These are phyloP conservation scores for Linnaemya vulpina DNA, from an alignment of 2,888 invertebrate species.

Conservation along the genomic window DNA sequence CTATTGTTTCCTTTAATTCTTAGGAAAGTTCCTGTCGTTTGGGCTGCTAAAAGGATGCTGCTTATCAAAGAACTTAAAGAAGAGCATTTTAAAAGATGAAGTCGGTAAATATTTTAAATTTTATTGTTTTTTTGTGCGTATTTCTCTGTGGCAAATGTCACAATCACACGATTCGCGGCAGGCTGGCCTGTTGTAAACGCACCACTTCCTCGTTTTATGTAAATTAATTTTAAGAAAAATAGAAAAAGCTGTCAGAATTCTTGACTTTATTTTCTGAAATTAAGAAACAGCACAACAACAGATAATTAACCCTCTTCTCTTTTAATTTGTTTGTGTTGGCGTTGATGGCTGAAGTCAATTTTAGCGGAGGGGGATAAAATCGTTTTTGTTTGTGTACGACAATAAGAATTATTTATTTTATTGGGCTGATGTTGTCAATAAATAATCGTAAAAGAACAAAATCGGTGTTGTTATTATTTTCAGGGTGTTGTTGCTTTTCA, in stretches of 20 bases:
- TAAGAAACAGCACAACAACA: conserved; percentile 9
- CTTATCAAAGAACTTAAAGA: not conserved
- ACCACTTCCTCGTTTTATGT: conserved; percentile 63
- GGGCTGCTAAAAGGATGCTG: too few relatives aligned
- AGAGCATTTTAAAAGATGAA: not conserved
- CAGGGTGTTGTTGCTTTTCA: not conserved
- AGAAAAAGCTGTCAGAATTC: conserved; percentile 3
- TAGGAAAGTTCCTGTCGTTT: too few relatives aligned
- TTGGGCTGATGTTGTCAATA: conserved; percentile 50
- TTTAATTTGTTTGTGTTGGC: conserved; percentile 24
- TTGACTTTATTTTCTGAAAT: conserved; percentile 19
- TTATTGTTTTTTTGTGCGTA: conserved; percentile 10
- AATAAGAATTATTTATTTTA: conserved; percentile 17
- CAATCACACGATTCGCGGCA: conserved; percentile 48
- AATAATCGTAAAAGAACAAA: conserved; percentile 2
- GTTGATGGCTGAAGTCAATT: conserved; percentile 64
- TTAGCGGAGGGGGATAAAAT: conserved; percentile 60
- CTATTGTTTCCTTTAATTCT: too few relatives aligned
- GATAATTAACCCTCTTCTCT: conserved; percentile 55
- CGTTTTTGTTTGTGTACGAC: conserved; percentile 25
- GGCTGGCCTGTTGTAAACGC: conserved; percentile 65
- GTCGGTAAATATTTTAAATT: not conserved
- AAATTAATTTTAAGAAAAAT: conserved; percentile 43
- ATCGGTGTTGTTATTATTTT: conserved; percentile 7
- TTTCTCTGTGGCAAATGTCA: conserved; percentile 53